phyloP scores from a whole-genome alignment of 2,888 invertebrate genomes.

The Lucinisca nassula region DNA sequence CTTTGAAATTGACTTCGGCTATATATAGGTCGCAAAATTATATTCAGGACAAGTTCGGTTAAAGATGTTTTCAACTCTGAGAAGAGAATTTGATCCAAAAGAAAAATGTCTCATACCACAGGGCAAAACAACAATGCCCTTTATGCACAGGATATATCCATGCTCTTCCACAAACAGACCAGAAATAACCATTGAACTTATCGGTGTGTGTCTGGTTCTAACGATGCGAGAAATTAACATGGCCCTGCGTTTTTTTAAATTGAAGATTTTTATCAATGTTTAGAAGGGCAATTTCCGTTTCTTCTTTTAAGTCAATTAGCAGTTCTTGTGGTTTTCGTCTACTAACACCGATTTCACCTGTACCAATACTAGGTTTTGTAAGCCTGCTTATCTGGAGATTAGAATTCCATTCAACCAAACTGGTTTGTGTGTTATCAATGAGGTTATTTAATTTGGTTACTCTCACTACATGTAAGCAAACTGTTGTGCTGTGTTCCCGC shows the following conservation, averaged over 20 bases:
- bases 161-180: not conserved
- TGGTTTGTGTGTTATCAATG: not conserved
- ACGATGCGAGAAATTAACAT: constrained; percentile 31
- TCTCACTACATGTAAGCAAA: no score
- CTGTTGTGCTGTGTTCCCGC: no score
- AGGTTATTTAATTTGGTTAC: no score
- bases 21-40: no score
- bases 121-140: no score
- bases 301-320: constrained; percentile 6
- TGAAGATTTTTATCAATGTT: not conserved
- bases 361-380: not conserved
- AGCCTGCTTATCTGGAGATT: not conserved
- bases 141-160: no score
- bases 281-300: constrained; percentile 8
- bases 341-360: not conserved
- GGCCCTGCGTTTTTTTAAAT: not conserved
- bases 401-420: not conserved
- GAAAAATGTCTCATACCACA: no score
- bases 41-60: no score
- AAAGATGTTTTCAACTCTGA: no score
- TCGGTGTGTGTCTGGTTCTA: constrained; percentile 20
- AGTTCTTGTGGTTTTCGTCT: not conserved
- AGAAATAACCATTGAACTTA: not conserved
- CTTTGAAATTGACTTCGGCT: no score
- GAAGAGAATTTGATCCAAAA: no score